Conservation (phyloP, 2,113 vertebrate genomes). For the Stercorarius parasiticus region DNA sequence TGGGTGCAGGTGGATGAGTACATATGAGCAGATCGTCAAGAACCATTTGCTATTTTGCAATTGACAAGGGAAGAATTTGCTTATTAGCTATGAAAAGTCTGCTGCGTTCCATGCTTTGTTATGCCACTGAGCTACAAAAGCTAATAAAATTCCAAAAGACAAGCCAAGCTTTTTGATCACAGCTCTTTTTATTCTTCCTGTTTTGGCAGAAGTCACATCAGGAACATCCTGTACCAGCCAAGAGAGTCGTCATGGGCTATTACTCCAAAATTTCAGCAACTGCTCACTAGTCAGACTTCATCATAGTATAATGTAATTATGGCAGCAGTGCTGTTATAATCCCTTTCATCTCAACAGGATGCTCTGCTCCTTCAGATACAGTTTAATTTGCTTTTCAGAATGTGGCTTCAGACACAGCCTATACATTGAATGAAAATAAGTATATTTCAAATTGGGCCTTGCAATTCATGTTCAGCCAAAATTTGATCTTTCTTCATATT, state of each 20-base stretch:
- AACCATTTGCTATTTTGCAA: neutral
- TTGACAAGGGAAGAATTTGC: slow-evolving; percentile 12
- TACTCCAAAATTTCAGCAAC: slow-evolving; percentile 16
- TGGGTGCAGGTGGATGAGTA: neutral
- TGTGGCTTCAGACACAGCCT: neutral
- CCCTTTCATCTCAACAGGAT: slow-evolving; percentile 1
- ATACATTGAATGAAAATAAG: neutral
- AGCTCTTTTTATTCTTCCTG: slow-evolving; percentile 14
- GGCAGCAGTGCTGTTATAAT: neutral
- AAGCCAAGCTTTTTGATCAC: slow-evolving; percentile 49
- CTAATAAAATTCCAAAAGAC: slow-evolving; percentile 49
- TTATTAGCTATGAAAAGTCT: slow-evolving; percentile 27
- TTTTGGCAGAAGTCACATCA: slow-evolving; percentile 53
- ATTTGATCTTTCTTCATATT: neutral
- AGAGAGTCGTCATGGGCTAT: neutral
- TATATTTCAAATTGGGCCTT: neutral
- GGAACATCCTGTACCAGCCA: slow-evolving; percentile 50
- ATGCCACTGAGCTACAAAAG: slow-evolving; percentile 25
- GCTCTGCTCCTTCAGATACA: neutral
- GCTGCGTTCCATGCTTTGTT: slow-evolving; percentile 35
- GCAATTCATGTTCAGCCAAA: neutral
- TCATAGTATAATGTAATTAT: neutral
- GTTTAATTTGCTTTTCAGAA: neutral
- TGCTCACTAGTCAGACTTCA: slow-evolving; percentile 1
- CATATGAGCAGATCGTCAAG: neutral